Base-by-base conservation (phyloP, 1,140 invertebrate species). In the Heliconius himera region DNA sequence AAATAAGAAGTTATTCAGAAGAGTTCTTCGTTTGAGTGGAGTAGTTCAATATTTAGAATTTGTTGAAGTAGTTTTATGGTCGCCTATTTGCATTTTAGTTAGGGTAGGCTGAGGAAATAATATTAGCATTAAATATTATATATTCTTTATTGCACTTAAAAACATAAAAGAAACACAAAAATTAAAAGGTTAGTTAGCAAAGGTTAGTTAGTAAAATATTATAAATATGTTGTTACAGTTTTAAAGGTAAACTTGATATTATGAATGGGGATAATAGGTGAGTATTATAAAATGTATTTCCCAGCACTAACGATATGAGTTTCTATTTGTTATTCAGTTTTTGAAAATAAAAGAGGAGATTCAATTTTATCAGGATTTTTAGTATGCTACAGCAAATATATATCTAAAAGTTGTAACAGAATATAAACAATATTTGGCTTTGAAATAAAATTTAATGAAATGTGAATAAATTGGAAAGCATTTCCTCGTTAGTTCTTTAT, bases 401-500 rank as follows among this genome's bases (percentile, higher is more conserved):
- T 38, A 71, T 70, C 36, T 18, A 20, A 9, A 71, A 33, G 38
- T 71, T 71, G 9, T 66, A 66, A 71, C 16, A 38, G 33, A 38
- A 71, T 71, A 71, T 71, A 38, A 71, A n/a, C n/a, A 2, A 33
- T 71, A 71, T n/a, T 38, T 38, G 3, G 18, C 60, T 71, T 38
- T 71, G 18, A 38, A 71, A 71, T 38, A 2, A 71, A 71, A 71
- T 71, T 2, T 38, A 71, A 71, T 36, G 70, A 41, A 76, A 76
- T 29, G 38, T 38, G 75, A 29, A 76, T 76, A 60, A 76, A 76
- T 51, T 41, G 66, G 66, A 46, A 70, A 46, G 41, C 66, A 70
- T 76, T 49, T 46, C n/a, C 75, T 76, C 75, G 75, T 76, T 76
- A 76, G 75, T 70, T 70, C 75, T 76, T 76, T 76, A 76, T 76